Evolutionary conservation across 2,888 invertebrate genomes (phyloP).

Genomic region (Teleiodes luculella): DNA sequence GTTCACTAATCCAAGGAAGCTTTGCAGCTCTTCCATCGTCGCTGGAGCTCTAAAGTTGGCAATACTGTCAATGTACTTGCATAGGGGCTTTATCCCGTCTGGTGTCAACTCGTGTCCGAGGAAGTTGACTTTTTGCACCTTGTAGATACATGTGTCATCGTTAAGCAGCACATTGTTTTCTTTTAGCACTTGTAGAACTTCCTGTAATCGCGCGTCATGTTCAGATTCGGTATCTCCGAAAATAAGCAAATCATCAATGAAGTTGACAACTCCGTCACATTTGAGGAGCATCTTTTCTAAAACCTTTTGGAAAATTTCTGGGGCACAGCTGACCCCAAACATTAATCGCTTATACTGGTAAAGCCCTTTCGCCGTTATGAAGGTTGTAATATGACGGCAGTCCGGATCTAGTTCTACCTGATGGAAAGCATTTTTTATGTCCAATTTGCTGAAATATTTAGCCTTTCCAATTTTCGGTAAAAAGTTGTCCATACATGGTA

Average conservation of each 20-base stretch:
- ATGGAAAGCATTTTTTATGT: constrained; percentile 44
- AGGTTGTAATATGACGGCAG: constrained; percentile 42
- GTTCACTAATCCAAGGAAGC: constrained; percentile 22
- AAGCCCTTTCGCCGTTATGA: constrained; percentile 41
- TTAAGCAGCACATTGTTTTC: constrained; percentile 9
- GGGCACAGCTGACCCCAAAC: constrained; percentile 52
- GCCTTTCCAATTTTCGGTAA: constrained; percentile 23
- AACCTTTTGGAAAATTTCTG: constrained; percentile 40
- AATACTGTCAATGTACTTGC: constrained; percentile 5
- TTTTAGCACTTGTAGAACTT: constrained; percentile 7
- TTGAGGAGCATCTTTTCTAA: constrained; percentile 37
- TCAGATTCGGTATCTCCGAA: constrained; percentile 16
- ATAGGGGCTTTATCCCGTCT: constrained; percentile 1
- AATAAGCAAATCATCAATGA: constrained; percentile 49
- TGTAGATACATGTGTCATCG: constrained; percentile 18
- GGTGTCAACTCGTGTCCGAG: constrained; percentile 7
- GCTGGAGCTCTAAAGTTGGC: background rate
- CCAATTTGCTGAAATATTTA: constrained; percentile 34
- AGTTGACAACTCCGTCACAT: constrained; percentile 39
- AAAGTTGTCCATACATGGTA: constrained; percentile 19
- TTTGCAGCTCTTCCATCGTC: constrained; percentile 11
- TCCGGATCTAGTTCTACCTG: constrained; percentile 38
- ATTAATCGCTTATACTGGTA: constrained; percentile 43
- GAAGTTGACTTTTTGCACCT: constrained; percentile 11
- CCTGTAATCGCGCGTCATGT: constrained; percentile 33